Evolutionary conservation across 2,797 vertebrate species (phyloP), one percentile per base, ranked within the genome.

Genomic region (Pitangus sulphuratus): DNA sequence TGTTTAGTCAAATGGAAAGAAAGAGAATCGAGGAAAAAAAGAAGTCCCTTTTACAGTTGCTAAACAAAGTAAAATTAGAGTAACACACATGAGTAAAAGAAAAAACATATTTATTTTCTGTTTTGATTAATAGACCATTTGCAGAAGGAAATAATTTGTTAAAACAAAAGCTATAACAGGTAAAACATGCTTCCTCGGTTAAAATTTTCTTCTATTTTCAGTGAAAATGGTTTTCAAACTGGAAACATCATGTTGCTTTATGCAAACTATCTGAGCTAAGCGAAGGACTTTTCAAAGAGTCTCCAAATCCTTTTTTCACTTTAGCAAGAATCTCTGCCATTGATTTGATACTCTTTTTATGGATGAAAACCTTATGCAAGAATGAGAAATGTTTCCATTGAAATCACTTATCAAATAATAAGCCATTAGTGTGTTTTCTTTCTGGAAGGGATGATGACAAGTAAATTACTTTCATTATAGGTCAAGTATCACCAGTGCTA

Each of bases 361-460:
- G 71, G 70, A 35, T 39, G 30, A 64, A 95, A 89, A 74, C 16
- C 66, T 91, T 87, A 86, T 75, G 85, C 30, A 76, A 77, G 87
- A 96, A 82, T 58, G 50, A 91, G 77, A 96, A 97, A 95, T 72
- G 20, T 81, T 96, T 88, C 77, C 50, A 82, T 22, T 90, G 64
- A 96, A 95, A 74, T 84, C 76, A 81, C 60, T 97, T 87, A 80
- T 68, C 94, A 95, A 87, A 92, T 51, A 91, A 82, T 78, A 84
- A 93, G 30, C 61, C 88, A 95, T 96, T 96, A 96, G 62, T 2
- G n/a, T 93, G 72, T 94, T 95, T 97, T 94, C 53, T 79, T 95
- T 89, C 84, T 64, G 74, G 72, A 39, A 44, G 50, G 33, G 53
- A 96, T 47, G 47, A 87, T 65, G 87, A 39, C 51, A 87, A 91